phyloP scores from a whole-genome alignment of 2,797 vertebrate genomes.

The Picus viridis region DNA sequence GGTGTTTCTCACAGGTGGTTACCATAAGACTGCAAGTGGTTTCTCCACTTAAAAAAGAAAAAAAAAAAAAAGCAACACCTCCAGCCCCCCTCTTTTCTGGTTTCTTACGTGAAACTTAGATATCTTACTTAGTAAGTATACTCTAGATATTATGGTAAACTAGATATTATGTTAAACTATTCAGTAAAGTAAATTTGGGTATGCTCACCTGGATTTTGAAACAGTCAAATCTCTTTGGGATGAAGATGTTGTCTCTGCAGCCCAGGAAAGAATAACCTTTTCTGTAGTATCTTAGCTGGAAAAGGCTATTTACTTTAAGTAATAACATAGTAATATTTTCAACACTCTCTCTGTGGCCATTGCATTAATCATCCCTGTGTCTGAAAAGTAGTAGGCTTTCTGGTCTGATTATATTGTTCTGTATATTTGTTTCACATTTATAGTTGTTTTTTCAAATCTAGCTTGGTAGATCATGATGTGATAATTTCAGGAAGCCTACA shows the following conservation, averaged over 20 bases:
- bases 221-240: background rate
- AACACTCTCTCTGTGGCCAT: background rate
- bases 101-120: background rate
- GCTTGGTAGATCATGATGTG: background rate
- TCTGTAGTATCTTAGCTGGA: background rate
- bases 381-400: background rate
- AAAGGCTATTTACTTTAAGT: background rate
- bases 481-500: background rate
- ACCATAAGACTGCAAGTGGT: conserved; percentile 26
- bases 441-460: background rate
- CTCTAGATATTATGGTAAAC: background rate
- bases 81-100: background rate
- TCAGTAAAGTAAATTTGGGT: background rate
- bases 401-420: background rate
- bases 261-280: background rate
- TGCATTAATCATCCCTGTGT: background rate
- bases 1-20: conserved; percentile 39
- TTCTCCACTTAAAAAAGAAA: background rate
- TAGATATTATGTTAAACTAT: background rate
- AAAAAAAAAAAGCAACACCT: fast-evolving
- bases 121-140: background rate
- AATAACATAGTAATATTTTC: background rate
- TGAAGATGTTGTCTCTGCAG: background rate
- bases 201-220: conserved; percentile 10
- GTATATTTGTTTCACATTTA: background rate